Percentiles rank a stretch among this genome's conserved stretches.
Evolutionary conservation across 2,797 vertebrate genomes (phyloP).

Genomic region (Onychomys torridus): DNA sequence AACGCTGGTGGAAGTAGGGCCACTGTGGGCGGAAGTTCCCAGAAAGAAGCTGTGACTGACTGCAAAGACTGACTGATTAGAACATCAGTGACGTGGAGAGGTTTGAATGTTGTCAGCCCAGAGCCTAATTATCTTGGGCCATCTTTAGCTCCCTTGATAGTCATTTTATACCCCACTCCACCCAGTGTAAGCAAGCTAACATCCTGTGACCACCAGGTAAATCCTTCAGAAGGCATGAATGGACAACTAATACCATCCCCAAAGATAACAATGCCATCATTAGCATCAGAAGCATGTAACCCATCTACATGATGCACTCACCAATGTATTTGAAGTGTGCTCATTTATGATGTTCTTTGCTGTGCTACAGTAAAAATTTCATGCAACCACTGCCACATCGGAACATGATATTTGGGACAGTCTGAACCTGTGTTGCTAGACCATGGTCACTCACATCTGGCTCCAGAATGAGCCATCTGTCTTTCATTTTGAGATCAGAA

Average conservation of each 20-base stretch:
- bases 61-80: not conserved
- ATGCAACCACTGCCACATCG: not conserved
- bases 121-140: not conserved
- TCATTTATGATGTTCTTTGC: not conserved
- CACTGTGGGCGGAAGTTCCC: not conserved
- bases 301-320: not conserved
- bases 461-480: not conserved
- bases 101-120: not conserved
- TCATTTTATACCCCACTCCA: not conserved
- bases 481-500: not conserved
- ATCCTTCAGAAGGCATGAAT: not conserved
- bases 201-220: not conserved
- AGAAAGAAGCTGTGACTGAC: not conserved
- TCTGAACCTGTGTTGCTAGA: not conserved
- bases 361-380: not conserved
- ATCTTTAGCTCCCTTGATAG: not conserved
- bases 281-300: not conserved
- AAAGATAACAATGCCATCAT: not conserved
- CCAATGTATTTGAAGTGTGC: not conserved
- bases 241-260: not conserved
- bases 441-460: not conserved
- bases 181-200: not conserved
- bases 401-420: not conserved
- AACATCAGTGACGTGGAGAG: not conserved
- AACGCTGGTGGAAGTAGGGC: not conserved